These are phyloP conservation scores for Aphodius sticticus DNA, from an alignment of 2,888 invertebrate species.

Conservation along the genomic window DNA sequence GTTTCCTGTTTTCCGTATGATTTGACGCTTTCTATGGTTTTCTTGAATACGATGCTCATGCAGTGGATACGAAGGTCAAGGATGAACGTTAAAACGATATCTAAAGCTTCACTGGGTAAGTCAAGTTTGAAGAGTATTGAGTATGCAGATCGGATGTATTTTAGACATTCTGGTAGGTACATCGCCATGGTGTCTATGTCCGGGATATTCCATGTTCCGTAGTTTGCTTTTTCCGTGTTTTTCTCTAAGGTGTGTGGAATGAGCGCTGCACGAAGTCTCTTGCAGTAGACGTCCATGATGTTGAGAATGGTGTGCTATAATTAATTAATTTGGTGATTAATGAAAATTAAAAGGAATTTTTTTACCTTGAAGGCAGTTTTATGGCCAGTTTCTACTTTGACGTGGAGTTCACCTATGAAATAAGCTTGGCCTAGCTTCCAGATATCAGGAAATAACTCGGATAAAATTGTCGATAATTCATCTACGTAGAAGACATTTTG, in stretches of 20 bases:
- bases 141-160: conserved; percentile 82
- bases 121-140: conserved; percentile 83
- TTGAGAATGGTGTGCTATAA: conserved; percentile 79
- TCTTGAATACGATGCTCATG: conserved; percentile 84
- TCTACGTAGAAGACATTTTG: conserved; percentile 80
- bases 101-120: conserved; percentile 86
- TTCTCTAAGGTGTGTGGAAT: conserved; percentile 70
- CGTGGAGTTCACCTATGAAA: conserved; percentile 86
- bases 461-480: conserved; percentile 78
- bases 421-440: conserved; percentile 97
- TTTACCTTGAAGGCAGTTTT: conserved; percentile 79
- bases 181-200: conserved; percentile 66
- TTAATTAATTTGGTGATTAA: conserved; percentile 21
- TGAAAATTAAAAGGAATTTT: background rate
- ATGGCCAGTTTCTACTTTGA: conserved; percentile 75
- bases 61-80: conserved; percentile 89
- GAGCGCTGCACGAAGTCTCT: conserved; percentile 76
- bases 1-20: conserved; percentile 77
- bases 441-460: conserved; percentile 84
- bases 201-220: conserved; percentile 64
- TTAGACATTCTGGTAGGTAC: conserved; percentile 83
- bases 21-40: conserved; percentile 81
- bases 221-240: conserved; percentile 56
- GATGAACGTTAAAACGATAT: conserved; percentile 83
- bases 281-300: conserved; percentile 77